Evolutionary conservation across 2,797 vertebrate genomes (phyloP).

Genomic region (Characodon lateralis): DNA sequence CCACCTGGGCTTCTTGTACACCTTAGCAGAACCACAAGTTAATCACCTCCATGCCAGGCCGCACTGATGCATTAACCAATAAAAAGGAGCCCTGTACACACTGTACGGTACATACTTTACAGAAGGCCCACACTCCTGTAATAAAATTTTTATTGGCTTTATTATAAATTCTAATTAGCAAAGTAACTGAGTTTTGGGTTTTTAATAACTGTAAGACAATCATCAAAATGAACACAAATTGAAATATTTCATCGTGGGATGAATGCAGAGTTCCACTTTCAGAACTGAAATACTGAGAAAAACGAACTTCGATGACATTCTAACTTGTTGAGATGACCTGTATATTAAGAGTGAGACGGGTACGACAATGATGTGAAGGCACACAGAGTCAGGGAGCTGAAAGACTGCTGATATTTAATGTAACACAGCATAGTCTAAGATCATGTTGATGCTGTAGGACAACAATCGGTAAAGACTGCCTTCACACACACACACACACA

Average conservation of each 20-base stretch:
- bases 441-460: conserved; percentile 62
- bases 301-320: not conserved
- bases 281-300: not conserved
- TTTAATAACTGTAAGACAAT: not conserved
- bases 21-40: too few relatives aligned
- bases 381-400: conserved; percentile 45
- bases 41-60: not conserved
- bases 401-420: conserved; percentile 67
- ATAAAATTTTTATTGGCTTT: not conserved
- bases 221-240: not conserved
- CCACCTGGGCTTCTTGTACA: too few relatives aligned
- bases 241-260: not conserved
- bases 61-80: not conserved
- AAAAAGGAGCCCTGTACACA: not conserved
- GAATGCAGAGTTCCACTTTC: not conserved
- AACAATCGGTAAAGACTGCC: conserved; percentile 29
- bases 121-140: not conserved
- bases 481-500: conserved; percentile 39
- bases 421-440: conserved; percentile 59
- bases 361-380: conserved; percentile 6
- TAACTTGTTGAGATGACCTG: not conserved
- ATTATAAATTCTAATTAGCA: not conserved
- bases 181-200: not conserved
- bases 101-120: too few relatives aligned
- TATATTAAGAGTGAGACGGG: not conserved